Percentiles rank a stretch among this genome's conserved stretches.
phyloP scores from a whole-genome alignment of 2,113 vertebrate species.

The Daphoenositta chrysoptera region DNA sequence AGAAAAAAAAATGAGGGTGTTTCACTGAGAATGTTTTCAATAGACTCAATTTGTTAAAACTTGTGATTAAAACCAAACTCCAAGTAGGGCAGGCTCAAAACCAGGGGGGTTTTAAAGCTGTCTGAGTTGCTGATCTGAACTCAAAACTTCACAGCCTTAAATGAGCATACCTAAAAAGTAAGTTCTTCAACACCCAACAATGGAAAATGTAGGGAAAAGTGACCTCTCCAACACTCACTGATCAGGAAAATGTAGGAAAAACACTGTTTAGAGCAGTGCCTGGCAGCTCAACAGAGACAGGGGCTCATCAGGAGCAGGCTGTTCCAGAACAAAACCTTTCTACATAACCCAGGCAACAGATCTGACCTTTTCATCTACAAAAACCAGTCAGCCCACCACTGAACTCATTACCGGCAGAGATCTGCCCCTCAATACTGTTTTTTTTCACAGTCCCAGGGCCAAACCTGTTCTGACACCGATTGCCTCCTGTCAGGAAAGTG shows the following conservation, averaged over 20 bases:
- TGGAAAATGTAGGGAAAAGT: neutral
- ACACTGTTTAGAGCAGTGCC: neutral
- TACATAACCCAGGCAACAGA: neutral
- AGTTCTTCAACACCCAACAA: neutral
- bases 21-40: conserved; percentile 23
- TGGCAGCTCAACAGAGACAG: neutral
- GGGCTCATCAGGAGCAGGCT: neutral
- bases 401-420: neutral
- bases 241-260: neutral
- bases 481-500: neutral
- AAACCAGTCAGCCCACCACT: neutral
- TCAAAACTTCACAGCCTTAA: neutral
- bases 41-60: neutral
- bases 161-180: neutral
- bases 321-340: conserved; percentile 36
- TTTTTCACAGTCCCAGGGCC: neutral
- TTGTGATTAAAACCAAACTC: conserved; percentile 26
- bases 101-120: neutral
- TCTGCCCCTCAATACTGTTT: neutral
- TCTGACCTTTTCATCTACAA: conserved; percentile 8
- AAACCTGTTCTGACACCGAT: neutral
- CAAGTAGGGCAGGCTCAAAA: neutral
- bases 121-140: neutral
- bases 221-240: neutral
- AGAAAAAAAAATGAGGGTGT: neutral